Evolutionary conservation across 92 coral and sea anemone species (phyloP), one percentile per base, ranked within the genome.

Genomic region (Palythoa heliodiscus): DNA sequence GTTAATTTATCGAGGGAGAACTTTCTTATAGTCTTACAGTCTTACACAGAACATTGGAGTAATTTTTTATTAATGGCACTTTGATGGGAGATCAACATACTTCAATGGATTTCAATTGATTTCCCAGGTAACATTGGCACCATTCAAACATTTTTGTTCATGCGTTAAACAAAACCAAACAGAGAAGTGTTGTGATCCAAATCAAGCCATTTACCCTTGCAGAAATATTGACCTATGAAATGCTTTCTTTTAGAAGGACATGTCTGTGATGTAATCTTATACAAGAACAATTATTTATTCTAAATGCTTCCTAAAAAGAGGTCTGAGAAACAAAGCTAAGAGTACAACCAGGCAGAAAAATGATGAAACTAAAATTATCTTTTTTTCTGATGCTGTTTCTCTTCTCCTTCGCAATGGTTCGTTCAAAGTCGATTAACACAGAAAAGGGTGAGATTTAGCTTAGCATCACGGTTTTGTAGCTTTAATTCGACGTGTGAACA

Each of bases 351-450:
- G 55, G 24, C 17, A 39, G 38, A 13, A 43, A 23, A 29, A 80
- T 6, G n/a, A 79, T 79, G 84, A 66, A 66, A 14, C 35, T 50
- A 2, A 52, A 38, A 8, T 25, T 66, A 10, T 40, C 73, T 5
- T 8, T 48, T 63, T 43, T 22, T 47, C 14, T 80, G 57, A 54
- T 70, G 73, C 15, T 66, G 9, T 2, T 48, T 8, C 84, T 80
- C n/a, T 17, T 80, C 9, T 43, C 50, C 2, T 35, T 80, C 20
- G 60, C 60, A 48, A 22, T 47, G 50, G 84, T 66, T 80, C 43
- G 66, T 20, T 80, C 84, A 23, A 80, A 80, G 60, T 80, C 84
- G 38, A 80, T 80, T 9, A 80, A 73, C 16, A 67, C 52, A 80
- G 74, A 17, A 64, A 48, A 43, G 19, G 84, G 84, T 80, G 24